phyloP scores from a whole-genome alignment of 1,140 invertebrate species.

The Platyura marginata region DNA sequence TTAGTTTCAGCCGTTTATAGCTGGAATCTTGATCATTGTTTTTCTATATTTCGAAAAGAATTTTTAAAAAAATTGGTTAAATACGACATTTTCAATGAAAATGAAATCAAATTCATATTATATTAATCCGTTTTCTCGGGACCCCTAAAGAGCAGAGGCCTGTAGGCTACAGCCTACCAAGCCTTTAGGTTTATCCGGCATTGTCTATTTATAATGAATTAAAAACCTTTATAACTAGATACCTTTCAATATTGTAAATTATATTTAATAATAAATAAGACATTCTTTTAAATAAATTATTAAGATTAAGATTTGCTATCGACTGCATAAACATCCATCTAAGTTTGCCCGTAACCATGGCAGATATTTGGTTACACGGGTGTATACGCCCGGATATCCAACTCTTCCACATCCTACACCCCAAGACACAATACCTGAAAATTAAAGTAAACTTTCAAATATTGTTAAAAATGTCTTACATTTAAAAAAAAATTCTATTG shows the following conservation, averaged over 20 bases:
- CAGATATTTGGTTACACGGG: slow-evolving; percentile 22
- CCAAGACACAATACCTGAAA: slow-evolving; percentile 36
- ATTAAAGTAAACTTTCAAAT: neutral
- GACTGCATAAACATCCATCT: slow-evolving; percentile 20
- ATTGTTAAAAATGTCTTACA: neutral
- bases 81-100: neutral
- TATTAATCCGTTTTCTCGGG: too few species aligned
- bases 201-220: neutral
- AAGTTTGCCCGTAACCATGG: slow-evolving; percentile 24
- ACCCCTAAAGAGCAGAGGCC: too few species aligned
- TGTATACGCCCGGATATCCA: slow-evolving; percentile 26
- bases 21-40: too few species aligned
- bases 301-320: neutral
- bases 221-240: neutral
- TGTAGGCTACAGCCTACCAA: too few species aligned
- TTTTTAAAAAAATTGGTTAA: too few species aligned
- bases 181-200: neutral
- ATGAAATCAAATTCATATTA: too few species aligned
- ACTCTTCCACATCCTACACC: slow-evolving; percentile 44
- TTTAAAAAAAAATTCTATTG: neutral
- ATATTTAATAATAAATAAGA: neutral
- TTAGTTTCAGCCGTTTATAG: too few species aligned
- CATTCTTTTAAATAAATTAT: neutral
- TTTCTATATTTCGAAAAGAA: too few species aligned
- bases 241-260: neutral